A percentile compares a stretch with the other conserved stretches of the same genome.
Conservation (phyloP, 2,113 vertebrate species). For the Tragelaphus strepsiceros region DNA sequence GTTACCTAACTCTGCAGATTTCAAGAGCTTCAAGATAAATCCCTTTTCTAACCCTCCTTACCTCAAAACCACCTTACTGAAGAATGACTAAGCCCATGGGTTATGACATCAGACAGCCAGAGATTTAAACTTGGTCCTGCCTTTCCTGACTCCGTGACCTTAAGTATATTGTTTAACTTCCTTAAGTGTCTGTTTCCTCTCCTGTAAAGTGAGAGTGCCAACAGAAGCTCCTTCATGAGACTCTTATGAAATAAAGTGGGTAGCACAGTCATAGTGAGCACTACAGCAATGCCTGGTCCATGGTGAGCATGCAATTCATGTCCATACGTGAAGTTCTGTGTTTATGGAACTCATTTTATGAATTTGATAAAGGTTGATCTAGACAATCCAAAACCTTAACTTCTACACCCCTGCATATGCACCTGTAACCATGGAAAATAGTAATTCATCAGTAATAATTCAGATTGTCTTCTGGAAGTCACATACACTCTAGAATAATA, state of each 20-base stretch:
- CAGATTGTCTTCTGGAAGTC: conserved; percentile 43
- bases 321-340: neutral
- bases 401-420: neutral
- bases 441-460: conserved; percentile 37
- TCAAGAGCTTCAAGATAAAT: neutral
- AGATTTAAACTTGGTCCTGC: neutral
- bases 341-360: neutral
- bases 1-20: neutral
- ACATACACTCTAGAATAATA: conserved; percentile 45
- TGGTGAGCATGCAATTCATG: neutral
- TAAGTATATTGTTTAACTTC: neutral
- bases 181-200: neutral
- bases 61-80: neutral
- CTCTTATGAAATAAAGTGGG: neutral
- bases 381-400: neutral
- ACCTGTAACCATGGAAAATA: neutral
- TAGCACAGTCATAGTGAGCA: neutral
- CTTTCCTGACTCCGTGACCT: neutral
- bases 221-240: neutral
- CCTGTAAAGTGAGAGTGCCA: neutral
- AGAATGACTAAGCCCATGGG: neutral
- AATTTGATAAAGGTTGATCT: neutral
- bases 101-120: neutral
- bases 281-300: neutral
- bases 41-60: neutral